Percentiles rank a stretch among this genome's conserved stretches.
phyloP scores from a whole-genome alignment of 1,140 invertebrate species.

The Drosophila lacteicornis region DNA sequence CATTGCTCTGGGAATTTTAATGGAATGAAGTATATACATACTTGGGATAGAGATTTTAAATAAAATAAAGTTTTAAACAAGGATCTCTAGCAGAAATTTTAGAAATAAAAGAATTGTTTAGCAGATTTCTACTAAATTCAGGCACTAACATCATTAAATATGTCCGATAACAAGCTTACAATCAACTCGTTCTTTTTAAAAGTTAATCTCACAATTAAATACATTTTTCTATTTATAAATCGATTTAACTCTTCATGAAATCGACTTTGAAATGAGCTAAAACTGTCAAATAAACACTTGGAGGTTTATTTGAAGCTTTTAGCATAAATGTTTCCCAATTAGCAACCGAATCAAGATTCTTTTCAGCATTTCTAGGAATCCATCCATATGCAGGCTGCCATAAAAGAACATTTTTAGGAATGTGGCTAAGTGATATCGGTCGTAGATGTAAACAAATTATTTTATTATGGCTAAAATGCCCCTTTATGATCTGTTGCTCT shows the following conservation, averaged over 20 bases:
- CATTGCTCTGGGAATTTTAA: not conserved
- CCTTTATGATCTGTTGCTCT: conserved; percentile 42
- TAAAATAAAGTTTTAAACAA: not conserved
- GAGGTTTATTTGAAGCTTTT: not conserved
- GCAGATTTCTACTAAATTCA: too few relatives aligned
- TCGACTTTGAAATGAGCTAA: not conserved
- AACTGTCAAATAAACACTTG: conserved; percentile 15
- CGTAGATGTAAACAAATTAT: conserved; percentile 6
- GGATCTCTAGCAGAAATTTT: not conserved
- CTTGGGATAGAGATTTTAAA: not conserved
- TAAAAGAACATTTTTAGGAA: conserved; percentile 13
- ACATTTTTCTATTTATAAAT: not conserved
- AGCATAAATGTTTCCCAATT: not conserved
- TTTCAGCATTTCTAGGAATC: conserved; percentile 15
- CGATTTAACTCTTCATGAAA: not conserved
- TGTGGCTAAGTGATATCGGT: conserved; percentile 21
- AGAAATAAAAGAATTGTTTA: too few relatives aligned
- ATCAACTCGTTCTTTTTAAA: too few relatives aligned
- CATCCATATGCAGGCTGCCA: conserved; percentile 1
- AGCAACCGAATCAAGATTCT: not conserved
- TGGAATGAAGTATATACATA: not conserved
- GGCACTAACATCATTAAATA: too few relatives aligned
- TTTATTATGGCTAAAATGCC: conserved; percentile 50
- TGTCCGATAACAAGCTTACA: not conserved
- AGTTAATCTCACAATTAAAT: not conserved